Evolutionary conservation across 2,888 invertebrate genomes (phyloP), one percentile per base, ranked within the genome.

Genomic region (Muschampia plurimacula): DNA sequence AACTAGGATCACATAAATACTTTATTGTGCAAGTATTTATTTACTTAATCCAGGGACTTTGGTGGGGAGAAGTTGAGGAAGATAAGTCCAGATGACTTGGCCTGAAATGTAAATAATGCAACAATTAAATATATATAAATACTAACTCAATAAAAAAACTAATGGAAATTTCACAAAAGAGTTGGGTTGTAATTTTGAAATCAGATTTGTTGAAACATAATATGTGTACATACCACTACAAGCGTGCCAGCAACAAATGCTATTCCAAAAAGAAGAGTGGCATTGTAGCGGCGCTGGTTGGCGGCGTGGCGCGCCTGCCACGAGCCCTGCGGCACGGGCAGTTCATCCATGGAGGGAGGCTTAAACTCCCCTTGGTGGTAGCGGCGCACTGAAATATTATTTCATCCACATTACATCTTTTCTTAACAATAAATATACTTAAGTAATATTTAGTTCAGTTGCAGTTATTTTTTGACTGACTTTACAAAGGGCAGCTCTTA

Each of bases 261-360:
- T 52, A 96, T 65, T 1, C 97, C 97, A 66, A 93, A 81, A 10
- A 94, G 78, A 66, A 98, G 93, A 13, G 95, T 92, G 9, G 95
- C 86, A 82, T 97, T 98, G 93, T 96, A 97, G 82, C 95, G 95
- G 76, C 95, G 90, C 84, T 98, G 97, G 74, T 95, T 95, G 46
- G 95, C 95, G 70, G 96, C 95, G 81, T 97, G 82, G 64, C 95
- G 87, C 69, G 96, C 95, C 84, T 97, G 94, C 97, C 98, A 98
- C 32, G 96, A 96, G 71, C 98, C 98, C 73, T 94, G 90, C 1
- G 98, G 98, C 67, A 96, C 94, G 0, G 97, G 97, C 84, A 97
- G 87, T 84, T 98, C 97, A 81, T 97, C 96, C 96, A 97, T 96
- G 12, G 95, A 95, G 1, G 95, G 86, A 0, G 89, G 83, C 83